These are phyloP conservation scores for Zaprionus vittiger DNA, from an alignment of 1,140 invertebrate species.

Conservation along the genomic window DNA sequence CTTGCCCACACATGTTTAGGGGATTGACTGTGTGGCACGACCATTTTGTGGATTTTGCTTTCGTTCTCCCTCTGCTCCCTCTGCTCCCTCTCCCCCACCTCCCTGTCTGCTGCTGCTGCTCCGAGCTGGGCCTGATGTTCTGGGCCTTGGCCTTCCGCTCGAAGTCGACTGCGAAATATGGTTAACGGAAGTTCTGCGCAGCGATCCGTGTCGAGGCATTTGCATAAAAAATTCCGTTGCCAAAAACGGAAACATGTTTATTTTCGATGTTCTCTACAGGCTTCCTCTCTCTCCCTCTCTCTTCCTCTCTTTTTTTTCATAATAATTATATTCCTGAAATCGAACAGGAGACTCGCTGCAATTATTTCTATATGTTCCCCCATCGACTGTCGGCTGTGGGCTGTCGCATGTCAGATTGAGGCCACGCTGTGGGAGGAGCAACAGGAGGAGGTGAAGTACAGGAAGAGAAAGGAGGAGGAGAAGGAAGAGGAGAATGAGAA, in stretches of 20 bases:
- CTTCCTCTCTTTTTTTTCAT: constrained; percentile 1
- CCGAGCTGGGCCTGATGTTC: neutral
- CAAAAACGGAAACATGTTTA: constrained; percentile 67
- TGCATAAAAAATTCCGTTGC: constrained; percentile 62
- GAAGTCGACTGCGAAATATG: constrained; percentile 57
- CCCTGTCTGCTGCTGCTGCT: neutral
- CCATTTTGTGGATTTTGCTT: constrained; percentile 32
- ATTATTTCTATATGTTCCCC: constrained; percentile 14
- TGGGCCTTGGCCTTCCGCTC: constrained; percentile 43
- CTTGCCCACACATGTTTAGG: neutral
- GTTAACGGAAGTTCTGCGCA: constrained; percentile 71
- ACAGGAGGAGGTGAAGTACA: neutral
- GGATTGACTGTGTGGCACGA: neutral
- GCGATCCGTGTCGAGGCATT: constrained; percentile 71
- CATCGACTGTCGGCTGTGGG: neutral
- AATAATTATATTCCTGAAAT: constrained; percentile 54
- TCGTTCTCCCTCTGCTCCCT: neutral
- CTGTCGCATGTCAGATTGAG: neutral
- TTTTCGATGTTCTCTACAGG: constrained; percentile 52
- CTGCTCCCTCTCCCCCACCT: too few relatives aligned
- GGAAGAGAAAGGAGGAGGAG: neutral
- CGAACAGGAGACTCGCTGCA: neutral
- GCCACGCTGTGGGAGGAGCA: neutral
- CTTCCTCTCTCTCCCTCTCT: neutral
- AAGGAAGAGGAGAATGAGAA: neutral